Base-by-base conservation (phyloP, 2,113 vertebrate species). In the Xyliphius kryptos region DNA sequence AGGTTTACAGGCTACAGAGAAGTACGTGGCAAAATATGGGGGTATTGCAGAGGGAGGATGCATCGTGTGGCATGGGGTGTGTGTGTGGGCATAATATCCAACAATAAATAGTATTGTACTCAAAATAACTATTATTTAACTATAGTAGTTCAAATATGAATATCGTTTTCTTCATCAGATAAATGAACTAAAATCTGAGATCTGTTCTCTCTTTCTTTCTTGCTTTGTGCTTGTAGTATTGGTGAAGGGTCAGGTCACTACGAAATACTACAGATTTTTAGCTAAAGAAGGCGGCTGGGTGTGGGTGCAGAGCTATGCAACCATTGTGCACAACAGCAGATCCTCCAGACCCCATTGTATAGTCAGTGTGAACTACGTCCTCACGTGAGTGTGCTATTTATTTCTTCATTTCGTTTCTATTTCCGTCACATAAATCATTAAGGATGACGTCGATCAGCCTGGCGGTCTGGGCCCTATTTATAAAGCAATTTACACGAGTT, bases 341-440 rank as follows among this genome's bases (percentile, higher is more conserved):
- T 98, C 95, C 0, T 98, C 95, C 13, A 81, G 96, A 66, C 96
- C 96, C 0, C 95, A 98, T 83, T 98, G 96, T 76, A 95, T 98
- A 41, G 96, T 98, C 88, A 98, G 96, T 49, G 93, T 98, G 75
- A 98, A 98, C 89, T 98, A 98, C 0, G 96, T 98, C 9, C 94
- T 98, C 75, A 98, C 96, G 96, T 98, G 82, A 96, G 95, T 94
- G n/a, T n/a, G n/a, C n/a, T n/a, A n/a, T n/a, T n/a, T n/a, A n/a
- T n/a, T n/a, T n/a, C n/a, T n/a, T n/a, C n/a, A n/a, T n/a, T n/a
- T n/a, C n/a, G n/a, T n/a, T n/a, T 20, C 17, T 20, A 10, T 50
- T 13, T 32, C 5, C 16, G 3, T 49, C 21, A 41, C 10, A 44
- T 12, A 20, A 36, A n/a, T 2, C 0, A 44, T 15, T 44, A 5